Percentiles rank a stretch among this genome's conserved stretches.
Conservation (phyloP, 2,797 vertebrate species). For the Pampus argenteus region DNA sequence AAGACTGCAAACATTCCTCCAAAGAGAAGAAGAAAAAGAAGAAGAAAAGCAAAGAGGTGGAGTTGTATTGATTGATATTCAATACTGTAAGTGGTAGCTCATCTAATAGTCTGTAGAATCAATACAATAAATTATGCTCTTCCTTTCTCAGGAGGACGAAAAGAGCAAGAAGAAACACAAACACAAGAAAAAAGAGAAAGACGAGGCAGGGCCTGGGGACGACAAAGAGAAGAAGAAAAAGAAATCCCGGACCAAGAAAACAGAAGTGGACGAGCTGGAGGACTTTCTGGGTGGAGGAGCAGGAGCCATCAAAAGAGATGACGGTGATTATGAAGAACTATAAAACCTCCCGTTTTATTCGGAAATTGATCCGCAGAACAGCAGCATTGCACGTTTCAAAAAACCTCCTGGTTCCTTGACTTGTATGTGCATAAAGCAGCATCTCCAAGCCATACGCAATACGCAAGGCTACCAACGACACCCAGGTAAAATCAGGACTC, state of each 20-base stretch:
- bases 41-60: slow-evolving; percentile 94
- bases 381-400: slow-evolving; percentile 17
- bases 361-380: slow-evolving; percentile 34
- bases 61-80: neutral
- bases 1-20: slow-evolving; percentile 84
- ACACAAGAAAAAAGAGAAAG: slow-evolving; percentile 90
- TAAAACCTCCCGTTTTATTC: slow-evolving; percentile 73
- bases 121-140: neutral
- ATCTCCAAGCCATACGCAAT: slow-evolving; percentile 78
- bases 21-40: slow-evolving; percentile 97
- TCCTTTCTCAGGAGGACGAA: slow-evolving; percentile 88
- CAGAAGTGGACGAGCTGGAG: slow-evolving; percentile 91
- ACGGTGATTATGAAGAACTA: slow-evolving; percentile 96
- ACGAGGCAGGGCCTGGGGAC: slow-evolving; percentile 79
- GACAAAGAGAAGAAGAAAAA: slow-evolving; percentile 87
- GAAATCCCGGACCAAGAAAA: slow-evolving; percentile 85
- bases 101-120: neutral
- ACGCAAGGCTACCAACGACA: slow-evolving; percentile 51
- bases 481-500: slow-evolving; percentile 51
- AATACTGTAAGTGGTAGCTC: fast-evolving
- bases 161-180: slow-evolving; percentile 92
- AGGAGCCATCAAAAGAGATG: slow-evolving; percentile 80
- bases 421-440: slow-evolving; percentile 65
- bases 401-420: slow-evolving; percentile 48
- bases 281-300: slow-evolving; percentile 91